These are phyloP conservation scores for Chaetops frenatus DNA, from an alignment of 2,113 vertebrate genomes.

Conservation along the genomic window DNA sequence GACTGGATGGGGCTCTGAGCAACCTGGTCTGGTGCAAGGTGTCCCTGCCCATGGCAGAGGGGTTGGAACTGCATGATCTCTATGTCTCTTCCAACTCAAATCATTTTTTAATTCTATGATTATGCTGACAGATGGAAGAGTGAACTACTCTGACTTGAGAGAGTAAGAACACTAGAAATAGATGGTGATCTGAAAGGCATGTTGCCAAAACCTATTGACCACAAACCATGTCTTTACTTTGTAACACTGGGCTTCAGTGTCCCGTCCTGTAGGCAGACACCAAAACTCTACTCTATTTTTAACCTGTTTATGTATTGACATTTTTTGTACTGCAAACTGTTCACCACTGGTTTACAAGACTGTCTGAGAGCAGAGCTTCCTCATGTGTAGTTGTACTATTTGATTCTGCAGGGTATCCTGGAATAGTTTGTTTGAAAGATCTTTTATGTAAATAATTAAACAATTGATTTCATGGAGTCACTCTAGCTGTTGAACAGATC, in stretches of 20 bases:
- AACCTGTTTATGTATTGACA: background rate
- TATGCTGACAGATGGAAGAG: background rate
- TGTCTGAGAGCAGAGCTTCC: background rate
- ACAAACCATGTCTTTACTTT: background rate
- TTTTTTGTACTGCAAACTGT: background rate
- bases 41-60: background rate
- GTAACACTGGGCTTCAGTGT: background rate
- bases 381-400: background rate
- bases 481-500: background rate
- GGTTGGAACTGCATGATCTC: background rate
- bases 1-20: background rate
- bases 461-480: background rate
- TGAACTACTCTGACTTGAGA: background rate
- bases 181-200: background rate
- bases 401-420: background rate
- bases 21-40: background rate
- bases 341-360: background rate
- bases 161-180: background rate
- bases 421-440: background rate
- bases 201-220: background rate
- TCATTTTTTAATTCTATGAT: background rate
- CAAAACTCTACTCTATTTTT: background rate
- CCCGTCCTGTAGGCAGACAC: background rate
- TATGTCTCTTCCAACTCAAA: background rate
- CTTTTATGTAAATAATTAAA: background rate